Conservation (phyloP, 2,113 vertebrate genomes). For the Urocolius indicus region DNA sequence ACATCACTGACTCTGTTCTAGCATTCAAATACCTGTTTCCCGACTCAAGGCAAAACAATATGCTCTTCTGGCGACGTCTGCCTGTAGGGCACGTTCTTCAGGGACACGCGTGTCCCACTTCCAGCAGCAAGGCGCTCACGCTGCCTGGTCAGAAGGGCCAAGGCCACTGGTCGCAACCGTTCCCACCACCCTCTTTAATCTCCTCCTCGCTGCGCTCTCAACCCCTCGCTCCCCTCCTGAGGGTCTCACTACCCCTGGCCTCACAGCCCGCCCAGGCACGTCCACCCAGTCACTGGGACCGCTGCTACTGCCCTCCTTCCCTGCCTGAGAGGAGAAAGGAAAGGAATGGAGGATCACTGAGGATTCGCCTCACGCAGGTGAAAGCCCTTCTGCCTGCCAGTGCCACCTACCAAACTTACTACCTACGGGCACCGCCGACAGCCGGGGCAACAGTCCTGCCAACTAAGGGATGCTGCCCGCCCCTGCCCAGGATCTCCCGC, state of each 20-base stretch:
- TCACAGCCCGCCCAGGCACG: not conserved
- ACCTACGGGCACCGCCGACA: not conserved
- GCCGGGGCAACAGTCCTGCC: not conserved
- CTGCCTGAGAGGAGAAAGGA: not conserved
- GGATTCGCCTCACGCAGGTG: fast-evolving
- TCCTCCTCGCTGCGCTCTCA: not conserved
- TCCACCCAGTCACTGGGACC: not conserved
- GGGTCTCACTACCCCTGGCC: not conserved
- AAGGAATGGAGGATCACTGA: fast-evolving
- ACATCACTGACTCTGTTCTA: not conserved
- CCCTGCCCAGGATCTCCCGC: not conserved
- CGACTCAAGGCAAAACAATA: not conserved
- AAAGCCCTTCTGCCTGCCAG: not conserved
- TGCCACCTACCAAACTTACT: not conserved
- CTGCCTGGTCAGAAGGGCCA: not conserved
- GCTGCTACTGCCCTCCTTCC: not conserved
- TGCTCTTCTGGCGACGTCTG: not conserved
- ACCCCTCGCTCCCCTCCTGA: fast-evolving
- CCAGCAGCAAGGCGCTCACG: fast-evolving
- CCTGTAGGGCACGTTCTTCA: fast-evolving
- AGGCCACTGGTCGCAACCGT: fast-evolving
- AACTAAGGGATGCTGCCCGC: fast-evolving
- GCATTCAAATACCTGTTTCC: not conserved
- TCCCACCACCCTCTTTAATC: not conserved
- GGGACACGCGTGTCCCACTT: not conserved